Percentiles rank a stretch among this genome's conserved stretches.
Conservation (phyloP, 64 coral and sea anemone genomes). For the Actinia equina region DNA sequence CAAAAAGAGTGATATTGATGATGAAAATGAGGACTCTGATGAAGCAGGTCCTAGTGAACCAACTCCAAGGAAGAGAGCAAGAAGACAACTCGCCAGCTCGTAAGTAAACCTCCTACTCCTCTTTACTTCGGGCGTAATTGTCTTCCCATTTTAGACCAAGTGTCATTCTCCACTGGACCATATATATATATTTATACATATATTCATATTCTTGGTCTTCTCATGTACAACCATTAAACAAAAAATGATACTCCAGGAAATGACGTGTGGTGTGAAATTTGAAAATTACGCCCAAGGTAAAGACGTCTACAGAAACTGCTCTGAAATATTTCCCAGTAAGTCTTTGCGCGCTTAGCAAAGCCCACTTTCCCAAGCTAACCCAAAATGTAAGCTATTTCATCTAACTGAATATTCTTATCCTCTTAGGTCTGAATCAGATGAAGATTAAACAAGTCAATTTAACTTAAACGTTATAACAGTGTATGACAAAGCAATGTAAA, state of each 20-base stretch:
- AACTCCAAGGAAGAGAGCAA: constrained; percentile 51
- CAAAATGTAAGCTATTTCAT: neutral
- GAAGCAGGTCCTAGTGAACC: constrained; percentile 23
- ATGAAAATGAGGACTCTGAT: constrained; percentile 15
- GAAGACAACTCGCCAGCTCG: constrained; percentile 59
- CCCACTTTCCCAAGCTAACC: neutral
- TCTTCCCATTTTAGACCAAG: no score
- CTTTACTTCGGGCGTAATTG: no score
- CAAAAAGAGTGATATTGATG: neutral
- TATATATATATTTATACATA: no score
- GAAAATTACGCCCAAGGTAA: no score
- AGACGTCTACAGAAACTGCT: no score
- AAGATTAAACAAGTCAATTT: neutral
- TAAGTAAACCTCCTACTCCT: constrained; percentile 16
- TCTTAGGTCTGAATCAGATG: constrained; percentile 7
- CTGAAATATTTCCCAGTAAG: neutral
- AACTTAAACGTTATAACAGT: neutral
- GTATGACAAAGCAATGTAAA: no score
- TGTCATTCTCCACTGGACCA: no score
- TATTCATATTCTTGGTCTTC: no score
- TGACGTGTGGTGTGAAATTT: no score
- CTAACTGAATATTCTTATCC: neutral
- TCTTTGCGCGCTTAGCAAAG: neutral
- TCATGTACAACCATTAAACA: no score
- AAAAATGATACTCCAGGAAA: no score